Conservation (phyloP, 2,113 vertebrate genomes). For the Arenaria interpres region DNA sequence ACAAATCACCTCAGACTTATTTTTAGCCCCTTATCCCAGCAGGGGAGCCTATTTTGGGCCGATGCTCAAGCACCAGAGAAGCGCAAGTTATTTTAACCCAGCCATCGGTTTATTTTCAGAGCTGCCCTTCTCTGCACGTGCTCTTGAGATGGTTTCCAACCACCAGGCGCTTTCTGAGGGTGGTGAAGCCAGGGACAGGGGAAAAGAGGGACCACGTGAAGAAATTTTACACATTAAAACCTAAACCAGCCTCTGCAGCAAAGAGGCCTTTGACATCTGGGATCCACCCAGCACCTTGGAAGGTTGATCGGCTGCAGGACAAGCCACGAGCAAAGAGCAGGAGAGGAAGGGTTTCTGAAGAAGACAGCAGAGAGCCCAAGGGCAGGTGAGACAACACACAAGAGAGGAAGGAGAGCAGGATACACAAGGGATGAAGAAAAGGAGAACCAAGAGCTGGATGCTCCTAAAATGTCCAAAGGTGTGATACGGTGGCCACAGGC, state of each 20-base stretch:
- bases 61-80: not conserved
- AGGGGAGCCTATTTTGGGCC: not conserved
- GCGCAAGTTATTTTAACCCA: constrained; percentile 12
- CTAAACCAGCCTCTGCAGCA: not conserved
- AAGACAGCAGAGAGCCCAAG: not conserved
- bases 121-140: not conserved
- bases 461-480: not conserved
- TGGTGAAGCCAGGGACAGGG: not conserved
- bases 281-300: not conserved
- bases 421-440: not conserved
- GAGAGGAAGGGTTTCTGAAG: not conserved
- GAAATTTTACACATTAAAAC: not conserved
- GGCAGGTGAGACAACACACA: fast-evolving
- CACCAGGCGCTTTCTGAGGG: fast-evolving
- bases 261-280: not conserved
- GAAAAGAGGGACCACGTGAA: fast-evolving
- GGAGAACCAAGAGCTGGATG: not conserved
- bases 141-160: not conserved
- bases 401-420: not conserved
- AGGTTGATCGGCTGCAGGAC: not conserved
- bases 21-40: not conserved
- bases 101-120: not conserved
- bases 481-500: not conserved
- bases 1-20: not conserved
- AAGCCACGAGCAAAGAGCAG: not conserved